These are phyloP conservation scores for Anhinga anhinga DNA, from an alignment of 2,113 vertebrate genomes.

Conservation along the genomic window DNA sequence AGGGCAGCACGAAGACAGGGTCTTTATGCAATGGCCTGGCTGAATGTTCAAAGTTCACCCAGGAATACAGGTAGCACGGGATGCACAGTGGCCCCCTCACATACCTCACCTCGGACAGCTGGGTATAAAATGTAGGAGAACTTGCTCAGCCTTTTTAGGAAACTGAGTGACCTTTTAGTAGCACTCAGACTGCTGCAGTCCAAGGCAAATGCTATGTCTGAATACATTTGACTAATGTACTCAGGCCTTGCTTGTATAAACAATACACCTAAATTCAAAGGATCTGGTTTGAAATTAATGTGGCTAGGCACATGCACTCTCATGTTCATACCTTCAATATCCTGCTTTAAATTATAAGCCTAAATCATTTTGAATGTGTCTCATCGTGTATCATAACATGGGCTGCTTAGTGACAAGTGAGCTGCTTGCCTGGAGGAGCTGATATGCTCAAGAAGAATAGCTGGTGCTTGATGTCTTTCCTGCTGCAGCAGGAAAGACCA, in stretches of 20 bases:
- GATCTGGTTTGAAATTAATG: background rate
- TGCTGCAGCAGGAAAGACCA: background rate
- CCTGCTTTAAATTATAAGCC: background rate
- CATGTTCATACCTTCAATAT: background rate
- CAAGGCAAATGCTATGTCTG: background rate
- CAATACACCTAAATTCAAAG: background rate
- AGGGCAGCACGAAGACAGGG: background rate
- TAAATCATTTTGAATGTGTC: background rate
- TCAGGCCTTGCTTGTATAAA: background rate
- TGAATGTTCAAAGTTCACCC: background rate
- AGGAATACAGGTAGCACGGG: background rate
- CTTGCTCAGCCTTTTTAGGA: background rate
- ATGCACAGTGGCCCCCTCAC: background rate
- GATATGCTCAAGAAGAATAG: background rate
- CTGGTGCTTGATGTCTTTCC: background rate
- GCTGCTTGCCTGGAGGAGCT: background rate
- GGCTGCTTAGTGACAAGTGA: background rate
- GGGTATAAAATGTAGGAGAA: background rate
- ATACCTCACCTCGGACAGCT: fast-evolving
- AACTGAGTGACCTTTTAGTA: background rate
- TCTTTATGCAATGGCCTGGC: background rate
- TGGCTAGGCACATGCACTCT: background rate
- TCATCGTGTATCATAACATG: background rate
- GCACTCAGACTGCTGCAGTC: no score
- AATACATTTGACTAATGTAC: background rate